Conservation (phyloP, 1,140 invertebrate species). For the Cotesia vestalis region DNA sequence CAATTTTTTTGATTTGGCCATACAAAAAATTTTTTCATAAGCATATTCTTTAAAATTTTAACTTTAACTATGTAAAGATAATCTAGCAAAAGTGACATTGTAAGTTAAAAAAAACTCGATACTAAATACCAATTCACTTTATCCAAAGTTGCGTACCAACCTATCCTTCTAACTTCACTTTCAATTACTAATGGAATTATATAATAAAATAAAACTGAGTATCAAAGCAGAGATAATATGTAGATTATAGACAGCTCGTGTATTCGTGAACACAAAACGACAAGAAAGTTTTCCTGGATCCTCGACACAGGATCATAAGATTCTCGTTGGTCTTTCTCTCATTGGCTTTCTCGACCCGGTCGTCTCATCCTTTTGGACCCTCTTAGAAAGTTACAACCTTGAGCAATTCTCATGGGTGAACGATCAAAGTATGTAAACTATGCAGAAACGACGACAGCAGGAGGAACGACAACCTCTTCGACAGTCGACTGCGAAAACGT, state of each 20-base stretch:
- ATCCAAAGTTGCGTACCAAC: not conserved
- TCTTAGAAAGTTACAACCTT: conserved; percentile 38
- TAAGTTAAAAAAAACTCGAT: too few relatives aligned
- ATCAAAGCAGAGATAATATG: not conserved
- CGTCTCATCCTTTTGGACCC: not conserved
- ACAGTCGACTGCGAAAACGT: not conserved
- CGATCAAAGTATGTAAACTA: conserved; percentile 44
- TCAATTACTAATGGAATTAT: conserved; percentile 1
- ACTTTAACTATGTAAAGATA: too few relatives aligned
- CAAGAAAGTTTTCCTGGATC: conserved; percentile 10
- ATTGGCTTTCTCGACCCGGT: conserved; percentile 16
- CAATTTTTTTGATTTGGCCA: too few relatives aligned
- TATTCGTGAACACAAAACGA: not conserved
- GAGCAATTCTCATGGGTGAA: conserved; percentile 39
- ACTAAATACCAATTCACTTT: too few relatives aligned
- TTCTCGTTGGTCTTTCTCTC: conserved; percentile 12
- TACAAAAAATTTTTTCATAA: too few relatives aligned
- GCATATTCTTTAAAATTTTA: too few relatives aligned
- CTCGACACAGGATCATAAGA: not conserved
- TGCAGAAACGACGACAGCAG: conserved; percentile 13
- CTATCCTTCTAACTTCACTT: not conserved
- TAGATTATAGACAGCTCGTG: conserved; percentile 3
- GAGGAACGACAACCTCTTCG: not conserved
- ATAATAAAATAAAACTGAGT: not conserved
- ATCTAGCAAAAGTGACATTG: too few relatives aligned